Evolutionary conservation across 2,113 vertebrate genomes (phyloP).

Genomic region (Pterophyllum scalare): DNA sequence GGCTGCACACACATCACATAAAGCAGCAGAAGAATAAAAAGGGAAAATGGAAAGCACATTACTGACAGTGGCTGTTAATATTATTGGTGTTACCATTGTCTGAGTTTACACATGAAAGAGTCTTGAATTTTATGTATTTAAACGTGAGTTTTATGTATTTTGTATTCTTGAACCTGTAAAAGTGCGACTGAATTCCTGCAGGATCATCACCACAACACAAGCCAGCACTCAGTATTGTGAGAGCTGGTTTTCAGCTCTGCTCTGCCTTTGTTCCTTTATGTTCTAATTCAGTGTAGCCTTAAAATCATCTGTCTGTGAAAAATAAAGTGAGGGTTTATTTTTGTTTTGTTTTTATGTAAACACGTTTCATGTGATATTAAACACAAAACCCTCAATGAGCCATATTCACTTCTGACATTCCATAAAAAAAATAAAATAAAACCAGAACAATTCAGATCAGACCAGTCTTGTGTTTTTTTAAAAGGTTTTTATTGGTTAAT

Average conservation of each 20-base stretch:
- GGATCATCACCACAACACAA: no score
- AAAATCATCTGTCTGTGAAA: not conserved
- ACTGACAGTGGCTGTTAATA: not conserved
- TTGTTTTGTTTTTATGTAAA: not conserved
- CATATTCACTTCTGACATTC: constrained; percentile 11
- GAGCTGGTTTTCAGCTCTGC: no score
- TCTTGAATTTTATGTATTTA: no score
- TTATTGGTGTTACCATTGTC: not conserved
- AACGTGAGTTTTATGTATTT: no score
- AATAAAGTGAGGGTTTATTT: not conserved
- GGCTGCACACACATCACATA: not conserved
- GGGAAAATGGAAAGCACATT: not conserved
- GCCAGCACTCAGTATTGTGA: no score
- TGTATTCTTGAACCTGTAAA: no score
- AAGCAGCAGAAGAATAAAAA: not conserved
- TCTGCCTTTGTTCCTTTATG: no score
- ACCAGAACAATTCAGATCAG: not conserved
- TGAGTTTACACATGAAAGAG: no score
- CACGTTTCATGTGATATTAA: not conserved
- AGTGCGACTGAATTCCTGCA: no score
- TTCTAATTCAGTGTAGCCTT: not conserved
- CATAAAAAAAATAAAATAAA: constrained; percentile 27
- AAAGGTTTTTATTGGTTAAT: constrained; percentile 51
- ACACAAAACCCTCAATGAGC: not conserved
- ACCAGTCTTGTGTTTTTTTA: constrained; percentile 11